Evolutionary conservation across 64 coral and sea anemone genomes (phyloP).

Genomic region (Montipora efflorescens): DNA sequence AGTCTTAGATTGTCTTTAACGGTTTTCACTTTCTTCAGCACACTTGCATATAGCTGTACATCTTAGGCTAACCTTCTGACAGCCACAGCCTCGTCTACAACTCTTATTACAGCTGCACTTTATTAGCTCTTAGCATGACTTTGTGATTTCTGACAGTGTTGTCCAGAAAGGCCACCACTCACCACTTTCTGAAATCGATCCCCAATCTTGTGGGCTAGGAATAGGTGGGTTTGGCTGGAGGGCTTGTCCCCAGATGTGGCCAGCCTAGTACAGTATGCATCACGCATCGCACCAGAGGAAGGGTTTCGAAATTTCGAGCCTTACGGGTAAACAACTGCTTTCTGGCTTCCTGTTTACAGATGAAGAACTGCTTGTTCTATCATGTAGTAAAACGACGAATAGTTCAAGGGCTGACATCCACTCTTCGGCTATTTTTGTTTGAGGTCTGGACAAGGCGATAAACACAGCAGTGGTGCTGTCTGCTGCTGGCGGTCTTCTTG

Average conservation of each 20-base stretch:
- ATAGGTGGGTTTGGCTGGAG: too few relatives aligned
- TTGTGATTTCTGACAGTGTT: slow-evolving; percentile 17
- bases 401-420: slow-evolving; percentile 22
- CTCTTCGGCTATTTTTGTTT: too few relatives aligned
- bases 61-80: background rate
- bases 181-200: too few relatives aligned
- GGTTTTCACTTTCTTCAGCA: too few relatives aligned
- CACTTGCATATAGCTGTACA: too few relatives aligned
- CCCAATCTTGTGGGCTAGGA: too few relatives aligned
- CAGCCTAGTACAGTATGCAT: too few relatives aligned
- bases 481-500: slow-evolving; percentile 61
- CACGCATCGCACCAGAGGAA: too few relatives aligned
- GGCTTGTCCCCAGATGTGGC: too few relatives aligned
- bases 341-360: background rate
- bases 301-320: too few relatives aligned
- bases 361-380: slow-evolving; percentile 20
- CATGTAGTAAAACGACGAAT: slow-evolving; percentile 49
- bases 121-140: background rate
- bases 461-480: slow-evolving; percentile 9
- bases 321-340: background rate
- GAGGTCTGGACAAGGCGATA: background rate
- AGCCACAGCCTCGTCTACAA: background rate
- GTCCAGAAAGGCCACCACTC: slow-evolving; percentile 40
- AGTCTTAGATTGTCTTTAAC: too few relatives aligned
- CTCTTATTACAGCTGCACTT: background rate